A percentile compares a stretch with the other conserved stretches of the same genome.
Evolutionary conservation across 2,113 vertebrate species (phyloP).

Genomic region (Vulpes vulpes): DNA sequence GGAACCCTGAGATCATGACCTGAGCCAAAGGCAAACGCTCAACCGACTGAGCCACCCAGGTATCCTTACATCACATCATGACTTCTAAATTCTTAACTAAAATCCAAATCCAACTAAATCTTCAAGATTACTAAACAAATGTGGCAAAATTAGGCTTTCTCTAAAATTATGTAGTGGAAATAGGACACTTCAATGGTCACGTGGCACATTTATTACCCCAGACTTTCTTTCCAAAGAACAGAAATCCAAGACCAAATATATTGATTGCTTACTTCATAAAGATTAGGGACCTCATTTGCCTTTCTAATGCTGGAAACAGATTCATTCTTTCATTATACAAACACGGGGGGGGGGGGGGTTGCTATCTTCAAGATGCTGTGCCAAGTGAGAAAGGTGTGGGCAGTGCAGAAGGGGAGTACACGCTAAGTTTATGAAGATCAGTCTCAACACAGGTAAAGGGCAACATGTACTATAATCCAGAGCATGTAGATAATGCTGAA

Average conservation of each 20-base stretch:
- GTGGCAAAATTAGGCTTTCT: not conserved
- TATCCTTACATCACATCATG: not conserved
- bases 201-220: not conserved
- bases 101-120: not conserved
- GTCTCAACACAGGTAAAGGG: not conserved
- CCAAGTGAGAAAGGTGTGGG: not conserved
- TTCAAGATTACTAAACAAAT: not conserved
- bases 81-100: not conserved
- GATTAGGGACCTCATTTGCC: not conserved
- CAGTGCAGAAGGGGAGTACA: not conserved
- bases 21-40: not conserved
- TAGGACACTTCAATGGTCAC: not conserved
- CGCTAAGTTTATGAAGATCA: rapidly evolving
- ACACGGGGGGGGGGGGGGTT: rapidly evolving
- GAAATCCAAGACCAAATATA: not conserved
- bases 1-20: not conserved
- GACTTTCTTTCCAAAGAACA: not conserved
- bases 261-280: not conserved
- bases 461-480: no score
- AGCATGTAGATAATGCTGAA: no score
- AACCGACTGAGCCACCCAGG: not conserved
- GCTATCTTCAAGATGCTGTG: not conserved
- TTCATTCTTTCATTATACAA: not conserved
- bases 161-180: not conserved
- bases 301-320: not conserved